Percentiles rank a stretch among this genome's conserved stretches.
phyloP scores from a whole-genome alignment of 2,797 vertebrate species.

The Holocentrus rufus region DNA sequence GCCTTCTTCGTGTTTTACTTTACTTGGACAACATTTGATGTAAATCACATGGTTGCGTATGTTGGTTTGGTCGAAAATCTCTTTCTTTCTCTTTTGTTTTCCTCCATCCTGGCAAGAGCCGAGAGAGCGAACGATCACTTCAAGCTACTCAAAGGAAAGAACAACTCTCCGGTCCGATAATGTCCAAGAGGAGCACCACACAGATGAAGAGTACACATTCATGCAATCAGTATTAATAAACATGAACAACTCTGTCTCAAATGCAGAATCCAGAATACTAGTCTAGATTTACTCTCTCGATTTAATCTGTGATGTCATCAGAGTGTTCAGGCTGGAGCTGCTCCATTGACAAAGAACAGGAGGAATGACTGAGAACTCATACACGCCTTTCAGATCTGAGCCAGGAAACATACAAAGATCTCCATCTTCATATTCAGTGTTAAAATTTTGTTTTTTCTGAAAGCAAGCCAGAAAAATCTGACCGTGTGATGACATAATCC shows the following conservation, averaged over 20 bases:
- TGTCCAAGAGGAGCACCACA: constrained; percentile 49
- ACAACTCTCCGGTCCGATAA: constrained; percentile 25
- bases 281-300: neutral
- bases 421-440: no score
- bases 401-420: constrained; percentile 41
- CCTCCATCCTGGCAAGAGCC: constrained; percentile 10
- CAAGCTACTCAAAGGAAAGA: constrained; percentile 15
- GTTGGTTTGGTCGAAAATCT: constrained; percentile 28
- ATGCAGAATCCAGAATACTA: constrained; percentile 7
- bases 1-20: constrained; percentile 25
- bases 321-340: constrained; percentile 20
- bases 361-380: constrained; percentile 41
- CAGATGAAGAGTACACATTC: constrained; percentile 32
- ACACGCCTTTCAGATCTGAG: constrained; percentile 37
- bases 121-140: constrained; percentile 26
- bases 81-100: constrained; percentile 33
- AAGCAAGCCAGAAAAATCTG: no score
- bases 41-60: constrained; percentile 36
- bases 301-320: constrained; percentile 33
- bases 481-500: no score
- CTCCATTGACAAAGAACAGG: constrained; percentile 10
- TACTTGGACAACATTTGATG: constrained; percentile 24
- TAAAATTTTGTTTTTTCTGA: no score
- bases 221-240: constrained; percentile 20
- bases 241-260: constrained; percentile 9